Conservation (phyloP, 1,140 invertebrate genomes). For the Dufourea novaeangliae region DNA sequence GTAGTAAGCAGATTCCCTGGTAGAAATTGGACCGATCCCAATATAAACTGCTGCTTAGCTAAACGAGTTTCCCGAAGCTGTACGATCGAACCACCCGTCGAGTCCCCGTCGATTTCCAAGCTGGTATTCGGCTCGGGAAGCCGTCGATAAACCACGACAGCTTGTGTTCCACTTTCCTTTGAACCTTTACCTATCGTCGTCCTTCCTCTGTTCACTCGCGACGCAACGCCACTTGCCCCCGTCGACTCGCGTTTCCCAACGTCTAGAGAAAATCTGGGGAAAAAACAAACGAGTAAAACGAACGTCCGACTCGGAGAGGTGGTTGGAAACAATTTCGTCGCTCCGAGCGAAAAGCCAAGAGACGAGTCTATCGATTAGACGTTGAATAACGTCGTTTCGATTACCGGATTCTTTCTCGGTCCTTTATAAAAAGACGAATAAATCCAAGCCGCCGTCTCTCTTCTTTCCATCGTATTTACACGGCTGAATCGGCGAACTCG, state of each 20-base stretch:
- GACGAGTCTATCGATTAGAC: constrained; percentile 34
- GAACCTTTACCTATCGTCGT: not conserved
- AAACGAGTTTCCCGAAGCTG: constrained; percentile 55
- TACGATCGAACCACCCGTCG: constrained; percentile 12
- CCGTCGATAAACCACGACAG: constrained; percentile 49
- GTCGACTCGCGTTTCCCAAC: not conserved
- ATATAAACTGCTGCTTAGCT: constrained; percentile 52
- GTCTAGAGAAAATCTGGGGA: not conserved
- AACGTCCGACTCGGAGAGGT: not conserved
- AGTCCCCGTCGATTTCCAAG: constrained; percentile 28
- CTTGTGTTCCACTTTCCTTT: constrained; percentile 30
- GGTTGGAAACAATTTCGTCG: constrained; percentile 7
- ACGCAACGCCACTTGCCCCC: too few species aligned
- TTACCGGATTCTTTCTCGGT: constrained; percentile 22
- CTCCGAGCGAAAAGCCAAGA: not conserved
- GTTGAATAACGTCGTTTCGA: constrained; percentile 35
- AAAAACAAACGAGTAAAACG: constrained; percentile 9
- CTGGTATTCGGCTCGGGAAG: constrained; percentile 45
- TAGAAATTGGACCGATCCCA: constrained; percentile 43
- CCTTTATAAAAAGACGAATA: constrained; percentile 31
- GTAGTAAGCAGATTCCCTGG: not conserved
- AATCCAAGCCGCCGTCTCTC: not conserved
- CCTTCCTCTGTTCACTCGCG: constrained; percentile 3
- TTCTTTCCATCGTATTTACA: constrained; percentile 35
- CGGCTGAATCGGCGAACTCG: constrained; percentile 19